Base-by-base conservation (phyloP, 2,888 invertebrate species). In the Morpho helenor region DNA sequence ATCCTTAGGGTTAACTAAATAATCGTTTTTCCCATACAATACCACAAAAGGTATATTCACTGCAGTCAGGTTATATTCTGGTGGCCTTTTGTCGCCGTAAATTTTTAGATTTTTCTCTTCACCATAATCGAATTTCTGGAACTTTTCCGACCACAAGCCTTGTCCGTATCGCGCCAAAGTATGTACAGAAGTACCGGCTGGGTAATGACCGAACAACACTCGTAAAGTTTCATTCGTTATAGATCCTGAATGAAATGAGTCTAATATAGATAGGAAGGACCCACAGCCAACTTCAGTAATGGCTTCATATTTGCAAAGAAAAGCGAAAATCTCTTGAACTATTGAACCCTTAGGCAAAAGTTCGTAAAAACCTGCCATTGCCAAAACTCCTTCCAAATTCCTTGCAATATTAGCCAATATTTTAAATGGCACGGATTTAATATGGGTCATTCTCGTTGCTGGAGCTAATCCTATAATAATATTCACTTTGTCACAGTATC, bases 381-480 rank as follows among this genome's bases (percentile, higher is more conserved):
- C 59, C 5, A 85, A 55, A 0, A 68, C 3, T 16, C 66, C 60
- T 62, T 79, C 77, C 2, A 77, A 46, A 2, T 48, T 61, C 8
- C 61, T 61, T 1, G 79, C 57, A 0, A 63, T 52, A 42, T 67
- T 61, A 0, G 69, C 60, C 0, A 80, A 0, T 0, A 61, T 10
- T 52, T 75, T 73, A 41, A 74, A 77, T 0, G 67, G 31, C 0
- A 65, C 22, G 0, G 82, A 77, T 60, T 81, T 80, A 66, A 93
- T 72, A 70, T 91, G 70, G 52, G 86, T 73, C 79, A 92, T 80
- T 7, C 85, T 77, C 0, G 81, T 52, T 0, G 95, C 93, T 0
- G 95, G 95, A 0, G 94, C 95, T 56, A 95, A 68, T 1, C 91
- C 92, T 59, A 93, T 92, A 77, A 93, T 87, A 0, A 92, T 75